Conservation (phyloP, 2,113 vertebrate species). For the Nymphicus hollandicus region DNA sequence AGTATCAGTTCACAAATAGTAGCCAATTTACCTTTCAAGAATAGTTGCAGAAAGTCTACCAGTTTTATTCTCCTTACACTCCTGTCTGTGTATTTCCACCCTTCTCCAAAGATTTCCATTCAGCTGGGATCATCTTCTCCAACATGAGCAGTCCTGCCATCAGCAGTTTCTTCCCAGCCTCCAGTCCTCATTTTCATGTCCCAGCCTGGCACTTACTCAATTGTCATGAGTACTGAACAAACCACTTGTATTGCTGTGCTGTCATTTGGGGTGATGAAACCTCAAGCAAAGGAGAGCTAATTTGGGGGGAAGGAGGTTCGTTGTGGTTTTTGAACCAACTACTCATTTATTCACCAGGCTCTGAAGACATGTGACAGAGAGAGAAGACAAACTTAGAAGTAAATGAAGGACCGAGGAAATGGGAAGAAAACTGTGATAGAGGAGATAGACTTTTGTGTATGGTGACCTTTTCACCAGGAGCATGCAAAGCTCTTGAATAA, state of each 20-base stretch:
- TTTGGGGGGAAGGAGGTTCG: fast-evolving
- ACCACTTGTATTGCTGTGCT: not conserved
- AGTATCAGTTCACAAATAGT: not conserved
- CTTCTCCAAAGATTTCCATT: not conserved
- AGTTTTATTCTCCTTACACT: not conserved
- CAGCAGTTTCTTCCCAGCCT: not conserved
- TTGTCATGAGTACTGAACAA: not conserved
- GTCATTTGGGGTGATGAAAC: not conserved
- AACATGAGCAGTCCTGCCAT: not conserved
- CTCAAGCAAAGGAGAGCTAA: not conserved
- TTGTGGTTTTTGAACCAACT: not conserved
- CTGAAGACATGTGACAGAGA: not conserved
- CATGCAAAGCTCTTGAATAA: not conserved
- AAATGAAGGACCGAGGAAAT: not conserved
- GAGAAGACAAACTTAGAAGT: not conserved
- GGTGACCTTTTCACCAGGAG: not conserved
- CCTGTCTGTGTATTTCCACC: not conserved
- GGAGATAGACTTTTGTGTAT: not conserved
- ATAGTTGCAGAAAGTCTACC: not conserved
- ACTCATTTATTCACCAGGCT: not conserved
- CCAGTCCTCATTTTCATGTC: not conserved
- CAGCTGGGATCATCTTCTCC: not conserved
- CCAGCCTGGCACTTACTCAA: not conserved
- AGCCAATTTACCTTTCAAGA: not conserved
- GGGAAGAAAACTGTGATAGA: not conserved